Percentiles rank a stretch among this genome's conserved stretches.
Evolutionary conservation across 2,888 invertebrate species (phyloP).

Genomic region (Heliconius charithonia): DNA sequence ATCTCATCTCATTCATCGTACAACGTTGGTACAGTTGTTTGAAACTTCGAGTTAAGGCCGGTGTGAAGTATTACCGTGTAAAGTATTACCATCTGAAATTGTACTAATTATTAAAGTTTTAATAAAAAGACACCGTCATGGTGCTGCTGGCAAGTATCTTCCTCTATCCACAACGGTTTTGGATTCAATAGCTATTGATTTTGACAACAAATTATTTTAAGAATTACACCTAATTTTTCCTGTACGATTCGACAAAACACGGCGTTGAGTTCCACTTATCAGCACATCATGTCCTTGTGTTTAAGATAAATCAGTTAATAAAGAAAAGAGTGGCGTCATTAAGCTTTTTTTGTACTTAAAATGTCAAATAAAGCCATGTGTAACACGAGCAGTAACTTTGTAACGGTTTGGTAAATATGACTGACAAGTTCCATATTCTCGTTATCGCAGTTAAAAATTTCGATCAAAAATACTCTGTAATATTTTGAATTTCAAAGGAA

Average conservation of each 20-base stretch:
- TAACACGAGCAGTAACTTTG: background rate
- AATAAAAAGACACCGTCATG: background rate
- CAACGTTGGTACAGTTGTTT: background rate
- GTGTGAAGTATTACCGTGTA: background rate
- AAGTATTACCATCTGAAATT: background rate
- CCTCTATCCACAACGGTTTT: background rate
- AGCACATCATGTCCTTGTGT: background rate
- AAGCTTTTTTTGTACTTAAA: background rate
- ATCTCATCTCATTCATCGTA: slow-evolving; percentile 9
- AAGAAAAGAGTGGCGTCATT: background rate
- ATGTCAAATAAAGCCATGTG: background rate
- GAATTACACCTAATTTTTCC: background rate
- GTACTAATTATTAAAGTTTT: background rate
- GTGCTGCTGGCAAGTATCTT: background rate
- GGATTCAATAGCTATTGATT: background rate
- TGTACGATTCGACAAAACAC: background rate
- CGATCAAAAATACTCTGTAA: background rate
- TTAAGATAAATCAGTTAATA: background rate
- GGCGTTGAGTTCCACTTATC: background rate
- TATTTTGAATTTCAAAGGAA: background rate
- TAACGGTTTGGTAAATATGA: background rate
- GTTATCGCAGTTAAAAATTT: slow-evolving; percentile 1
- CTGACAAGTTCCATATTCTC: slow-evolving; percentile 2
- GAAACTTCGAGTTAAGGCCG: background rate
- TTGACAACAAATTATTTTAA: background rate